Conservation (phyloP, 1,140 invertebrate species). For the Acromyrmex echinatior region DNA sequence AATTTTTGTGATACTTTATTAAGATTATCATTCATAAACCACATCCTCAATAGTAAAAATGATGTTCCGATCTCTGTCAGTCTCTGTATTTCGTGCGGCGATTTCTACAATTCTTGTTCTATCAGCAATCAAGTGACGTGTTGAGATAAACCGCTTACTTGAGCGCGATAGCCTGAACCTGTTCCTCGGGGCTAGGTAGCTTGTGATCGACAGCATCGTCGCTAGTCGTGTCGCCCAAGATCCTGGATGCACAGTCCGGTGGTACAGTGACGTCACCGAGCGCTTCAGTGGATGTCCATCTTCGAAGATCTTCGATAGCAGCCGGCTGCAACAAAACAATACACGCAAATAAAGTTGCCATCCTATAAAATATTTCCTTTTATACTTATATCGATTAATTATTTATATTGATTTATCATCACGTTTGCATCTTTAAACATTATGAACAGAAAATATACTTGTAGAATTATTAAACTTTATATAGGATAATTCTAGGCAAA, state of each 20-base stretch:
- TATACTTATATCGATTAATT: background rate
- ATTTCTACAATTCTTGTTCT: conserved; percentile 36
- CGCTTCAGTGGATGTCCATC: conserved; percentile 94
- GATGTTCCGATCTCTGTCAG: conserved; percentile 18
- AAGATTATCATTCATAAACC: conserved; percentile 13
- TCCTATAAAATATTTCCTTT: conserved; percentile 21
- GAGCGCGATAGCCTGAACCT: conserved; percentile 92
- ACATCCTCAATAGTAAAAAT: background rate
- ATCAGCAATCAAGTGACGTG: conserved; percentile 35
- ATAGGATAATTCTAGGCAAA: too few relatives aligned
- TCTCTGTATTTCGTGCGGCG: conserved; percentile 48
- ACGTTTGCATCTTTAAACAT: background rate
- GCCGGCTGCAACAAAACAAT: conserved; percentile 89
- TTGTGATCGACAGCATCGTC: conserved; percentile 93
- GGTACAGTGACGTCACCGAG: conserved; percentile 93
- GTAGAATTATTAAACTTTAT: background rate
- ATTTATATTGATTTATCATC: background rate
- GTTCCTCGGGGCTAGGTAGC: conserved; percentile 94
- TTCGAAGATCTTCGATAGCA: conserved; percentile 91
- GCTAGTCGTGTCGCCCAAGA: conserved; percentile 87
- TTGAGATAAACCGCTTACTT: conserved; percentile 88
- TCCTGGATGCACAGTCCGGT: conserved; percentile 90
- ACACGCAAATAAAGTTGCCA: conserved; percentile 26
- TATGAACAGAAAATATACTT: background rate
- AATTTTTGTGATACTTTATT: background rate